These are phyloP conservation scores for Pangasianodon hypophthalmus DNA, from an alignment of 2,113 vertebrate species.

Conservation along the genomic window DNA sequence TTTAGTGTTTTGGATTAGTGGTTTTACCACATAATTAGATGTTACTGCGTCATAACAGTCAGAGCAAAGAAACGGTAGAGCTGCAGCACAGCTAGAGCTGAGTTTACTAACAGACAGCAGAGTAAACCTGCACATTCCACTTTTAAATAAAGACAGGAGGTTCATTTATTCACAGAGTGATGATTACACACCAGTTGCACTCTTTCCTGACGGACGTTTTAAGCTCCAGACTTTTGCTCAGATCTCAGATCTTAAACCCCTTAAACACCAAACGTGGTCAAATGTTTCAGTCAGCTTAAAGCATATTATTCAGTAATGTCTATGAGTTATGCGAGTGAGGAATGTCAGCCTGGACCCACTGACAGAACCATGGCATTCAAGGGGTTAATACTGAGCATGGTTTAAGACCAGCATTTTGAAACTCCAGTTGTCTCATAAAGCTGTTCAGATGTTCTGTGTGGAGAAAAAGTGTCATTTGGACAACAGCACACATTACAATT, in stretches of 20 bases:
- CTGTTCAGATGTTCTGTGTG: not conserved
- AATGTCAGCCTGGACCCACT: not conserved
- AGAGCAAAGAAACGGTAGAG: conserved; percentile 1
- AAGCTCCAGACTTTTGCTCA: not conserved
- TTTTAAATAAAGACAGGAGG: conserved; percentile 21
- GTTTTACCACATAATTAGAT: conserved; percentile 28
- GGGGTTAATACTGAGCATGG: not conserved
- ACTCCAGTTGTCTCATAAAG: not conserved
- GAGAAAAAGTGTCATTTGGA: not conserved
- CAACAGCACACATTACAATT: not conserved
- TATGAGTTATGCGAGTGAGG: not conserved
- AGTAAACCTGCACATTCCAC: not conserved
- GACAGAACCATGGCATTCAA: not conserved
- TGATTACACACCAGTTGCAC: not conserved
- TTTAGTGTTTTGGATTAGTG: conserved; percentile 22
- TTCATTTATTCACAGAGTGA: not conserved
- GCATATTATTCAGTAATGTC: not conserved
- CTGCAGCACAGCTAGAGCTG: not conserved
- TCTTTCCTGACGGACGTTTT: not conserved
- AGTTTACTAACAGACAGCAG: conserved; percentile 1
- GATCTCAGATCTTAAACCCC: not conserved
- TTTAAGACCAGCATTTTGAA: not conserved
- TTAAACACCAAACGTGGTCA: not conserved
- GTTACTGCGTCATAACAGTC: conserved; percentile 20
- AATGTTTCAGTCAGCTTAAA: not conserved